Evolutionary conservation across 2,797 vertebrate species (phyloP), one percentile per base, ranked within the genome.

Genomic region (Girardinus metallicus): DNA sequence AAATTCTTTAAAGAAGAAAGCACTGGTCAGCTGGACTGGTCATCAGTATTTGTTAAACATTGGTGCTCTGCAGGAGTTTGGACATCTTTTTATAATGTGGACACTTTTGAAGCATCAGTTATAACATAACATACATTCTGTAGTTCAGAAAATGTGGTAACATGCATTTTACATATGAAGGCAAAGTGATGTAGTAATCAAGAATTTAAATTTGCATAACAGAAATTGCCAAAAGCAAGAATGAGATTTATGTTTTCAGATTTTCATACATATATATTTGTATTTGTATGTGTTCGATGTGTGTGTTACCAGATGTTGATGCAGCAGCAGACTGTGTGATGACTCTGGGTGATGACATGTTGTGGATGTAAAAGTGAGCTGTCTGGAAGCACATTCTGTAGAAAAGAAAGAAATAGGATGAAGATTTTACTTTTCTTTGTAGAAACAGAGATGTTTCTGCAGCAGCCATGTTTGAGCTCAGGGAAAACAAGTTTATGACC

Each of bases 371-470:
- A 94, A 99, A 99, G 87, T 99, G 98, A 87, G 98, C 98, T 1
- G 98, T 99, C 96, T 99, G 98, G 93, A 99, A 99, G 92, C 98
- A 99, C 84, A 97, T 96, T 93, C 98, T 99, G 88, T 74, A 80
- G 53, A 82, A 3, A 78, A 71, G 39, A 71, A 26, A 44, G 26
- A 43, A 43, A 7, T 15, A 5, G 66, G 5, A n/a, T 70, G 39
- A 44, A 70, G 18, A 11, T 43, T 70, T 70, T 43, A n/a, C 23
- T 44, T 71, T n/a, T n/a, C n/a, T 43, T n/a, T 26, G 11, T n/a
- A 13, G 36, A 39, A 29, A 18, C 41, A 13, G 39, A 49, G 21
- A 66, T 70, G 29, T 9, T 39, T 60, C 36, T 12, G 31, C 39
- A n/a, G 5, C 5, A 74, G 16, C 23, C 0, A 81, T 41, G 21